Percentiles rank a stretch among this genome's conserved stretches.
phyloP scores from a whole-genome alignment of 2,113 vertebrate genomes.

The Vireo altiloquus region DNA sequence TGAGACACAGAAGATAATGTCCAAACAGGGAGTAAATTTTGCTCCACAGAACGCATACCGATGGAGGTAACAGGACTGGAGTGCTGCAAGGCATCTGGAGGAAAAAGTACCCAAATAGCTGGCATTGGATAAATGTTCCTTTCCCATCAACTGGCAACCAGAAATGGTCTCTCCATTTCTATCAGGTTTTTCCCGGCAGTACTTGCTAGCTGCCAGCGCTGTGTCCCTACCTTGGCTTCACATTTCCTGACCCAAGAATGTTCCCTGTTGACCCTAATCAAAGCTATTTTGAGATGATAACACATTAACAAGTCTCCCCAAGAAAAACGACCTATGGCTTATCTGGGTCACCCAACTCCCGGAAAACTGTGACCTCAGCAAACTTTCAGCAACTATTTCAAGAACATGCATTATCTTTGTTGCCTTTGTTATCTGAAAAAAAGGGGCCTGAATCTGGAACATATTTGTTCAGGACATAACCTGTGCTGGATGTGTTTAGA shows the following conservation, averaged over 20 bases:
- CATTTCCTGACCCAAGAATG: conserved; percentile 39
- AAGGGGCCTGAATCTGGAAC: conserved; percentile 48
- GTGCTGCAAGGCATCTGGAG: conserved; percentile 53
- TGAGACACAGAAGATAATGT: neutral
- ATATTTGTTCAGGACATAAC: conserved; percentile 61
- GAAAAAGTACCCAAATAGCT: conserved; percentile 48
- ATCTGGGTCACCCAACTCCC: conserved; percentile 58
- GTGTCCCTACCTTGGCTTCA: conserved; percentile 33
- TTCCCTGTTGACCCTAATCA: conserved; percentile 50
- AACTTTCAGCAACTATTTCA: conserved; percentile 64
- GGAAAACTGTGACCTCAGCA: conserved; percentile 66
- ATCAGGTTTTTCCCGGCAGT: conserved; percentile 44
- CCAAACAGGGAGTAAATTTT: conserved; percentile 18
- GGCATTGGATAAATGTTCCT: conserved; percentile 13
- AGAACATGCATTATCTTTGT: conserved; percentile 55
- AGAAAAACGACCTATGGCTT: conserved; percentile 49
- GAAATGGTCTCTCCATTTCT: conserved; percentile 40
- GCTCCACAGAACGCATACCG: neutral
- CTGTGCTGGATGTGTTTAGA: conserved; percentile 36
- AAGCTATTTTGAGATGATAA: conserved; percentile 60
- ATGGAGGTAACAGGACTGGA: neutral
- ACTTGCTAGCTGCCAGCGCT: neutral
- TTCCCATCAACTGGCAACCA: conserved; percentile 26
- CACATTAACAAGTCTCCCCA: conserved; percentile 45
- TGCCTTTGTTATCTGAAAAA: conserved; percentile 59